These are phyloP conservation scores for Glyphotaelius pellucidus DNA, from an alignment of 2,888 invertebrate genomes.

Conservation along the genomic window DNA sequence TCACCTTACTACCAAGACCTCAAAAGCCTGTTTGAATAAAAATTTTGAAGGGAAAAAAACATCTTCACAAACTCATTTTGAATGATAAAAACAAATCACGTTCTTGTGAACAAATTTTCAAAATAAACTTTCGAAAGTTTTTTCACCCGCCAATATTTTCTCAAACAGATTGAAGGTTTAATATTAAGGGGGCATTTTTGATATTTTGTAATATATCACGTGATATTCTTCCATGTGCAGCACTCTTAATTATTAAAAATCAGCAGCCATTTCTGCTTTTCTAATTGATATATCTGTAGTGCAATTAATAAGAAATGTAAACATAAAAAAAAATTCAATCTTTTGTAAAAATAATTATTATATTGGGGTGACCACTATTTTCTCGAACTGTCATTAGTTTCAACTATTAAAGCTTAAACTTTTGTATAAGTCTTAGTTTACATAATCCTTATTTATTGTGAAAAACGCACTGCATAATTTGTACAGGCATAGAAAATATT, in stretches of 20 bases:
- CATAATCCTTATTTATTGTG: background rate
- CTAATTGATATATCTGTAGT: background rate
- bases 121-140: too few species aligned
- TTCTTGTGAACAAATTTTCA: too few species aligned
- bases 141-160: too few species aligned
- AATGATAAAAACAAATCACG: too few species aligned
- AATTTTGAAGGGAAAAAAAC: too few species aligned
- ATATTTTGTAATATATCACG: too few species aligned
- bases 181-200: too few species aligned
- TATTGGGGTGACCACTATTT: background rate
- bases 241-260: background rate
- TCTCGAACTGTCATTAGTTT: too few species aligned
- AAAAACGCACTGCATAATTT: background rate
- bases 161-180: too few species aligned
- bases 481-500: background rate
- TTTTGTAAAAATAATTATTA: background rate
- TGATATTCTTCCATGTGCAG: background rate
- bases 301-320: background rate
- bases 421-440: background rate
- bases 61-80: too few species aligned
- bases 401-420: background rate
- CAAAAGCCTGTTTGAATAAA: too few species aligned
- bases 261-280: background rate
- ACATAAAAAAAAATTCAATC: background rate
- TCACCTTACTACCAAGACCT: too few species aligned